These are phyloP conservation scores for Pluvialis apricaria DNA, from an alignment of 2,113 vertebrate species.

Conservation along the genomic window DNA sequence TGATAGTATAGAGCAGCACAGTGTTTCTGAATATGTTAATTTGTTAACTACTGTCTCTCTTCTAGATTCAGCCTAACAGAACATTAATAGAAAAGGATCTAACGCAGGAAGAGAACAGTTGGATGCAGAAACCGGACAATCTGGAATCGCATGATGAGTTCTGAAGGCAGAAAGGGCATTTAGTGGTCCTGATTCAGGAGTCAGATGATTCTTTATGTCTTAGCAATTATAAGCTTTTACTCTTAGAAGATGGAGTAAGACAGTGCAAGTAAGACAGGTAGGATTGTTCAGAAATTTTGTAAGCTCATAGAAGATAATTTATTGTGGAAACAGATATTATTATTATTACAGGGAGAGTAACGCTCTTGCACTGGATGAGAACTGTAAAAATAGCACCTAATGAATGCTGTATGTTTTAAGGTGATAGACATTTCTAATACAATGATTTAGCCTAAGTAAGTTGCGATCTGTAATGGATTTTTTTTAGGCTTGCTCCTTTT, in stretches of 20 bases:
- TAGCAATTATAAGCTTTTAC: conserved; percentile 40
- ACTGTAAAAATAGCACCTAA: neutral
- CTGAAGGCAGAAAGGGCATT: neutral
- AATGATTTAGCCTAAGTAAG: neutral
- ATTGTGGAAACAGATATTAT: conserved; percentile 42
- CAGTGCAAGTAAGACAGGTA: conserved; percentile 23
- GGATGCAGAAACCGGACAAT: neutral
- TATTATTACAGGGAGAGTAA: neutral
- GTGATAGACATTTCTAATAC: neutral
- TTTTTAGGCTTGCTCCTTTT: neutral
- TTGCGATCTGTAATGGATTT: neutral
- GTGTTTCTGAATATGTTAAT: neutral
- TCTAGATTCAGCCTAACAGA: conserved; percentile 54
- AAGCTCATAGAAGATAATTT: conserved; percentile 25
- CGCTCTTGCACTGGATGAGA: conserved; percentile 5
- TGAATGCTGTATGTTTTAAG: neutral
- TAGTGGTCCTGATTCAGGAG: neutral
- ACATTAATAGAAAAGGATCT: neutral
- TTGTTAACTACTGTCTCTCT: neutral
- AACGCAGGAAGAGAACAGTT: neutral
- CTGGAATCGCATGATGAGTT: neutral
- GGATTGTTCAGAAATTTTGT: conserved; percentile 24
- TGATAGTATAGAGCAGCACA: neutral
- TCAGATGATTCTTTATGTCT: conserved; percentile 14
- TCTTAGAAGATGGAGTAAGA: conserved; percentile 25